phyloP scores from a whole-genome alignment of 2,113 vertebrate genomes.

The Phaethornis superciliosus region DNA sequence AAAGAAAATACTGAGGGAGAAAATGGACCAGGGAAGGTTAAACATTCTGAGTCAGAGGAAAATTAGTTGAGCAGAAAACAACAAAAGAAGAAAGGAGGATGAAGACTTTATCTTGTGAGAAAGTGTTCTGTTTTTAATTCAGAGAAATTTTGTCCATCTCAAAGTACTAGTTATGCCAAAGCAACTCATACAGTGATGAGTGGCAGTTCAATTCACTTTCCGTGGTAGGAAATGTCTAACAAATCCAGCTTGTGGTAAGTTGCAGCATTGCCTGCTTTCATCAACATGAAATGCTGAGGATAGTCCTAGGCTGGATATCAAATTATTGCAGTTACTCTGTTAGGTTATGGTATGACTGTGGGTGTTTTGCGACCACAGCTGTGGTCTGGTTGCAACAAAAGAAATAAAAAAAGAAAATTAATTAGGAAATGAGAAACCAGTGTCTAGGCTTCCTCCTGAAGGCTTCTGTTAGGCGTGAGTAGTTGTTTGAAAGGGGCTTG shows the following conservation, averaged over 20 bases:
- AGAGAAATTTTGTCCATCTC: not conserved
- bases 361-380: not conserved
- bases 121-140: constrained; percentile 3
- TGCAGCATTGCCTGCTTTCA: not conserved
- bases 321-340: not conserved
- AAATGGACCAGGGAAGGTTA: not conserved
- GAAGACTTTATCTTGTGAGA: not conserved
- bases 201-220: constrained; percentile 62
- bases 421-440: not conserved
- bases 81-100: not conserved
- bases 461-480: not conserved
- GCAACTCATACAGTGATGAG: not conserved
- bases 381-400: not conserved
- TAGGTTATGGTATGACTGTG: not conserved
- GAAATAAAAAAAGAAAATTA: not conserved
- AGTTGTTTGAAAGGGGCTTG: not conserved
- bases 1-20: not conserved
- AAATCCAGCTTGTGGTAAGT: constrained; percentile 15
- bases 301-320: constrained; percentile 19
- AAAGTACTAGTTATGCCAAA: not conserved
- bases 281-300: not conserved
- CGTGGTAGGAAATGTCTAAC: constrained; percentile 21
- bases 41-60: not conserved
- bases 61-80: not conserved
- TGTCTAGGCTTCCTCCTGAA: not conserved